These are phyloP conservation scores for Biston betularia DNA, from an alignment of 2,888 invertebrate species.

Conservation along the genomic window DNA sequence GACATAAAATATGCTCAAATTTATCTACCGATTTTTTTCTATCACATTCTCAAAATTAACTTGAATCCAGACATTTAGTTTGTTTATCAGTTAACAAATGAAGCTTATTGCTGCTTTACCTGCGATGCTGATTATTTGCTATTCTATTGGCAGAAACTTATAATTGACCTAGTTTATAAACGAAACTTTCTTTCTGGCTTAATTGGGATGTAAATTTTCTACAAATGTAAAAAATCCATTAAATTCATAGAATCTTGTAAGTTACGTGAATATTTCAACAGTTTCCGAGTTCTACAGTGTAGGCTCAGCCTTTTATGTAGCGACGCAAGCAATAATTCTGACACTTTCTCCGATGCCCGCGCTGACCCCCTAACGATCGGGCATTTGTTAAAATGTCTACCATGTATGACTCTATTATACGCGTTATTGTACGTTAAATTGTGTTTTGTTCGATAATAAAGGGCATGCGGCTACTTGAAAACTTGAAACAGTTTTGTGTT, in stretches of 20 bases:
- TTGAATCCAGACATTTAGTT: too few relatives aligned
- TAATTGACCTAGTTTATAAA: too few relatives aligned
- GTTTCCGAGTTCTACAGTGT: slow-evolving; percentile 13
- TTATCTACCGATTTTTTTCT: too few relatives aligned
- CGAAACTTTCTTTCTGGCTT: too few relatives aligned
- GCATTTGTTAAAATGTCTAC: slow-evolving; percentile 64
- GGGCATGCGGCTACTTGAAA: slow-evolving; percentile 22
- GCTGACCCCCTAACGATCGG: slow-evolving; percentile 57
- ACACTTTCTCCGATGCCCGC: slow-evolving; percentile 71
- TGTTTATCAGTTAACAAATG: too few relatives aligned
- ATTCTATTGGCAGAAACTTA: too few relatives aligned
- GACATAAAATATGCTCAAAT: too few relatives aligned
- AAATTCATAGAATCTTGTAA: not conserved
- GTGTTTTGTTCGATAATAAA: slow-evolving; percentile 28
- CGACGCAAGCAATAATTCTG: slow-evolving; percentile 64
- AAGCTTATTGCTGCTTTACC: too few relatives aligned
- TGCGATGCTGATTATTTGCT: too few relatives aligned
- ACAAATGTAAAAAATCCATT: too few relatives aligned
- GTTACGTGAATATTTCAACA: not conserved
- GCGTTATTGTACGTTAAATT: slow-evolving; percentile 36
- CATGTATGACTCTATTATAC: slow-evolving; percentile 55
- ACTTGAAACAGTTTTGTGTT: not conserved
- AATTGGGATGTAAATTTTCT: too few relatives aligned
- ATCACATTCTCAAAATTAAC: too few relatives aligned
- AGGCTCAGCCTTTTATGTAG: slow-evolving; percentile 38